phyloP scores from a whole-genome alignment of 2,888 invertebrate genomes.

The Rhagophthalmus giganteus region DNA sequence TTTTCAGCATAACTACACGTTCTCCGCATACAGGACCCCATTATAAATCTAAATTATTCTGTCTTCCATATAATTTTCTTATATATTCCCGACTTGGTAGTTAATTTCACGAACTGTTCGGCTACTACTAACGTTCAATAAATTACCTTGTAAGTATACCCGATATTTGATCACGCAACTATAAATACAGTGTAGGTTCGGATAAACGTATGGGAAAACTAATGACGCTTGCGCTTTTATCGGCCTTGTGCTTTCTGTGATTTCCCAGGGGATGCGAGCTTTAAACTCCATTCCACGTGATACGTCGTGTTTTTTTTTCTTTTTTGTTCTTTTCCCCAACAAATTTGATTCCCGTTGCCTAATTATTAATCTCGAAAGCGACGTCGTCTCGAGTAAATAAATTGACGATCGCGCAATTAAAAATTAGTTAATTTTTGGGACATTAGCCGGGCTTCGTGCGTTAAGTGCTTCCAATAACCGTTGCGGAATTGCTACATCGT shows the following conservation, averaged over 20 bases:
- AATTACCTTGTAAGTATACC: constrained; percentile 19
- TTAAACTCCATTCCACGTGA: constrained; percentile 10
- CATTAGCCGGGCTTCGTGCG: constrained; percentile 7
- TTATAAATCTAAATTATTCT: constrained; percentile 1
- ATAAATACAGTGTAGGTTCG: constrained; percentile 10
- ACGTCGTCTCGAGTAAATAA: too few relatives aligned
- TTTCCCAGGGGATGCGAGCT: constrained; percentile 30
- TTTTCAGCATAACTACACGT: too few relatives aligned
- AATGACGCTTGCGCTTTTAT: constrained; percentile 33
- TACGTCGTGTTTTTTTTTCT: background rate
- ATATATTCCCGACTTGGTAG: background rate
- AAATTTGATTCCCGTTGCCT: too few relatives aligned
- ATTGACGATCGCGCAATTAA: too few relatives aligned
- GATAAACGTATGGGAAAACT: constrained; percentile 19
- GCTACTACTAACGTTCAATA: constrained; percentile 14
- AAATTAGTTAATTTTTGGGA: constrained; percentile 8
- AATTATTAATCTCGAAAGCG: too few relatives aligned
- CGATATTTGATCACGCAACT: constrained; percentile 21
- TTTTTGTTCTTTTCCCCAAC: too few relatives aligned
- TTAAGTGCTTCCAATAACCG: constrained; percentile 5
- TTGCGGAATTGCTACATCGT: background rate
- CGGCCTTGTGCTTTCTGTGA: constrained; percentile 26
- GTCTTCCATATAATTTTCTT: constrained; percentile 1
- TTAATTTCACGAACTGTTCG: constrained; percentile 8
- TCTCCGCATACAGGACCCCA: too few relatives aligned